phyloP scores from a whole-genome alignment of 2,113 vertebrate species.

The Alces alces region DNA sequence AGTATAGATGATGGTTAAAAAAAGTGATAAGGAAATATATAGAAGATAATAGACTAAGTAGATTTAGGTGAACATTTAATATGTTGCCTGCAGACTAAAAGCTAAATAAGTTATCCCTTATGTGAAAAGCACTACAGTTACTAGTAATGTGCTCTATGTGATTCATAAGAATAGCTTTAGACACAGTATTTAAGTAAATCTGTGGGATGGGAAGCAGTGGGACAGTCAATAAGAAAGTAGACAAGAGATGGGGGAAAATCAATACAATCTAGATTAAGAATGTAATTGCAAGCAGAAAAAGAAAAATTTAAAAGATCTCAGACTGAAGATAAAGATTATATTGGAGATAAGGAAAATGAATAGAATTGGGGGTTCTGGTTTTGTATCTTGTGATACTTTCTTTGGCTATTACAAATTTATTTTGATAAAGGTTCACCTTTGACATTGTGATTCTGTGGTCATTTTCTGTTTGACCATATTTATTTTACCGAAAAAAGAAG shows the following conservation, averaged over 20 bases:
- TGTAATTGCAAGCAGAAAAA: not conserved
- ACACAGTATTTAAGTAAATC: not conserved
- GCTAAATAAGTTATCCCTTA: not conserved
- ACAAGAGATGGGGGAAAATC: not conserved
- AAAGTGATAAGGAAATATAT: not conserved
- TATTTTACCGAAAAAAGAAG: not conserved
- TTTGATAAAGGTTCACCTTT: not conserved
- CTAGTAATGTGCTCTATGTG: not conserved
- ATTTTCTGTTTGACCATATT: not conserved
- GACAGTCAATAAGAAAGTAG: not conserved
- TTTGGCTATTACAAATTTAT: not conserved
- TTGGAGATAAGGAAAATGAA: not conserved
- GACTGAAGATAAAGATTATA: not conserved
- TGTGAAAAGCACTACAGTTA: not conserved
- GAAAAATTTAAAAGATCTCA: not conserved
- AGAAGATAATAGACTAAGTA: not conserved
- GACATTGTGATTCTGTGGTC: not conserved
- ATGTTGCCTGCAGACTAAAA: not conserved
- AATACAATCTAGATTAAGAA: not conserved
- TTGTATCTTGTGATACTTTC: not conserved
- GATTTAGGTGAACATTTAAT: conserved; percentile 9
- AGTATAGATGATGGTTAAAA: not conserved
- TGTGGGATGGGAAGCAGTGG: not conserved
- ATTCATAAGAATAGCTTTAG: not conserved
- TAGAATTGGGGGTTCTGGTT: not conserved